phyloP scores from a whole-genome alignment of 30 jellyfish, hydroid and myxozoan genomes.

The Mastigias papua region DNA sequence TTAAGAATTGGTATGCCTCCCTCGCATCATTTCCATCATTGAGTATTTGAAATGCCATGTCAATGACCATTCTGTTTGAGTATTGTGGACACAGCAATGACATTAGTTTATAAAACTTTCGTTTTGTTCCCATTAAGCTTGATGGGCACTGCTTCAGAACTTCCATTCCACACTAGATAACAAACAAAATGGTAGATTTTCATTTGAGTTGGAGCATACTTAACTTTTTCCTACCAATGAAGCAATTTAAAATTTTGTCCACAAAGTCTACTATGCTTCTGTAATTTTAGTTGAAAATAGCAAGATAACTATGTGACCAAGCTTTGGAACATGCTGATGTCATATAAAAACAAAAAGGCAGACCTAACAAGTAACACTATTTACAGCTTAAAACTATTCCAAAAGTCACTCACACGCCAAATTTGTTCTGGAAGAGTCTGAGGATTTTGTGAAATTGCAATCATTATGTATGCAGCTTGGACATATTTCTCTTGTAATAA shows the following conservation, averaged over 20 bases:
- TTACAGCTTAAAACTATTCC: too few relatives aligned
- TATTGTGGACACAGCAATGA: conserved; percentile 58
- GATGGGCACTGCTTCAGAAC: conserved; percentile 53
- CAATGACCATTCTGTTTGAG: conserved; percentile 31
- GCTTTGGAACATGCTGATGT: too few relatives aligned
- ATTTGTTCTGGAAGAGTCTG: conserved; percentile 59
- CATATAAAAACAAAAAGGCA: too few relatives aligned
- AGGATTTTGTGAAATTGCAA: conserved; percentile 47
- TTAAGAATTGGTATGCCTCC: conserved; percentile 57
- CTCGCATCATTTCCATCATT: conserved; percentile 29
- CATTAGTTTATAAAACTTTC: conserved; percentile 44
- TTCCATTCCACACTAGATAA: conserved; percentile 61
- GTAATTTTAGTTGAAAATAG: too few relatives aligned
- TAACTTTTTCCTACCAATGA: too few relatives aligned
- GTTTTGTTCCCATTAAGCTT: conserved; percentile 43
- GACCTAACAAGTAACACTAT: too few relatives aligned
- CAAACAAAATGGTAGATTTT: not conserved
- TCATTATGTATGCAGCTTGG: conserved; percentile 49
- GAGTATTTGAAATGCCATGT: conserved; percentile 55
- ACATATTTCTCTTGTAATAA: conserved; percentile 31
- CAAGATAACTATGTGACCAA: too few relatives aligned
- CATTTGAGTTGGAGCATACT: not conserved
- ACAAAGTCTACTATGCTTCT: too few relatives aligned
- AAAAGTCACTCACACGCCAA: conserved; percentile 35
- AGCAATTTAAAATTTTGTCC: too few relatives aligned